Evolutionary conservation across 2,113 vertebrate species (phyloP).

Genomic region (Circaetus cinerascens): DNA sequence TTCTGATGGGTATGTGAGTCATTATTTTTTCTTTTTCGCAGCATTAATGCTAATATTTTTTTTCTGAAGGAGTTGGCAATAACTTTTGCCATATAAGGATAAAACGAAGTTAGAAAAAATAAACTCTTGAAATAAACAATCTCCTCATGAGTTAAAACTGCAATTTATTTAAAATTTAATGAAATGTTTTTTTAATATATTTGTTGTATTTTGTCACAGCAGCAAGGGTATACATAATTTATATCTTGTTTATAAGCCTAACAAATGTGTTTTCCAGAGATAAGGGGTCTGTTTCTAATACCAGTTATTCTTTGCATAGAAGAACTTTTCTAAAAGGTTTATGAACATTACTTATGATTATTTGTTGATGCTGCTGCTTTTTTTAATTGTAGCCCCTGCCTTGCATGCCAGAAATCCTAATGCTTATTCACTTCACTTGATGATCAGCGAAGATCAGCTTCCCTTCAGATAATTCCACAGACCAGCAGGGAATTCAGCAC

Average conservation of each 20-base stretch:
- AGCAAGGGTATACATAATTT: constrained; percentile 77
- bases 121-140: constrained; percentile 49
- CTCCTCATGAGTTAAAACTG: constrained; percentile 55
- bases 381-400: constrained; percentile 27
- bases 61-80: background rate
- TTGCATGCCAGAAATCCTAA: constrained; percentile 26
- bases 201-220: constrained; percentile 70
- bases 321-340: constrained; percentile 66
- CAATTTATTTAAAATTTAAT: constrained; percentile 75
- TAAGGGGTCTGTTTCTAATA: constrained; percentile 72
- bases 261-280: constrained; percentile 78
- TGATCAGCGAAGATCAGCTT: constrained; percentile 13
- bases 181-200: constrained; percentile 65
- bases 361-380: constrained; percentile 32
- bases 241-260: constrained; percentile 76
- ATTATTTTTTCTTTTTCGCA: constrained; percentile 18
- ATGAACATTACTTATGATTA: constrained; percentile 54
- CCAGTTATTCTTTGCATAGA: constrained; percentile 56
- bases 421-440: constrained; percentile 9
- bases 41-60: background rate
- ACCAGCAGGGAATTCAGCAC: background rate
- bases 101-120: background rate
- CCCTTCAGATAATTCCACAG: background rate
- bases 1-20: background rate
- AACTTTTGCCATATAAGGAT: background rate